These are phyloP conservation scores for Leucophenga montana DNA, from an alignment of 2,888 invertebrate genomes.

Conservation along the genomic window DNA sequence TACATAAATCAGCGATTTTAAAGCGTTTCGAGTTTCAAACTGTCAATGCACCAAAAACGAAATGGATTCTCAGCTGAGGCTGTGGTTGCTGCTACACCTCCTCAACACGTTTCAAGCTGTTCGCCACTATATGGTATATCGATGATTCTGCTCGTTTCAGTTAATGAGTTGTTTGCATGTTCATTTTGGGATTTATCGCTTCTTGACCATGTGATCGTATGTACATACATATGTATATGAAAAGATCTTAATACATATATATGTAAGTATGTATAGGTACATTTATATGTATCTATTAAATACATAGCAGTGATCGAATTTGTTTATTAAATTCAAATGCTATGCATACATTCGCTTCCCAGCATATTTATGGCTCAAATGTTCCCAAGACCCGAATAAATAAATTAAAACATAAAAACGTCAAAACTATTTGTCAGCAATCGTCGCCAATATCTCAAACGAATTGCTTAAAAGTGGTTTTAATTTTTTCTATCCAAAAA, in stretches of 20 bases:
- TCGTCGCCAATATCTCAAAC: no score
- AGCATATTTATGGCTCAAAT: background rate
- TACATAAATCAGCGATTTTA: constrained; percentile 68
- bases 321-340: constrained; percentile 31
- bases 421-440: no score
- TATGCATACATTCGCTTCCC: constrained; percentile 39
- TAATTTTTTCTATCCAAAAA: no score
- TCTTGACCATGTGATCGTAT: constrained; percentile 44
- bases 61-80: constrained; percentile 9
- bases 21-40: constrained; percentile 66
- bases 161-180: constrained; percentile 54
- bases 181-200: constrained; percentile 52
- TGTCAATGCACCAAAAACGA: constrained; percentile 53
- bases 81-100: background rate
- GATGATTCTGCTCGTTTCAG: constrained; percentile 31
- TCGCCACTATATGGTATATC: constrained; percentile 9
- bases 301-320: no score
- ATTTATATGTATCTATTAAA: no score
- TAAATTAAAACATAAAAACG: no score
- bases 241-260: constrained; percentile 41
- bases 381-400: no score
- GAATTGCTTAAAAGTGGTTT: no score
- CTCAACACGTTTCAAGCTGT: constrained; percentile 22
- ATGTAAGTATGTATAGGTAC: constrained; percentile 51
- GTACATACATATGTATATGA: no score